Percentiles rank a stretch among this genome's conserved stretches.
These are phyloP conservation scores for Myrmecophaga tridactyla DNA, from an alignment of 2,113 vertebrate genomes.

Conservation along the genomic window DNA sequence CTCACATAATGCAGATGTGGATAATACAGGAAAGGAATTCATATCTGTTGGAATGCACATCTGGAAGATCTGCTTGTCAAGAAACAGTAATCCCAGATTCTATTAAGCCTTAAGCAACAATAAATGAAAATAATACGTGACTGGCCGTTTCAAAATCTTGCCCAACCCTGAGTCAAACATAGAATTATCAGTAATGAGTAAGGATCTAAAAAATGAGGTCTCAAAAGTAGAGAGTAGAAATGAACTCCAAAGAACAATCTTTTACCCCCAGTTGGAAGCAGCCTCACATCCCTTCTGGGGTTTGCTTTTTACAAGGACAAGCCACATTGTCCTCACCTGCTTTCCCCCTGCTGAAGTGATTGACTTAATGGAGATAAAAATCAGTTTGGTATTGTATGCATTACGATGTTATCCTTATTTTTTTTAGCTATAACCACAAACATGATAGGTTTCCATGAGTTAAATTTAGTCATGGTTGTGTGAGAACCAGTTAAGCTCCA, in stretches of 20 bases:
- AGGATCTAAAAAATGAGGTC: slow-evolving; percentile 19
- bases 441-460: background rate
- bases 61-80: background rate
- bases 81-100: background rate
- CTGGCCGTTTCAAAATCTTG: slow-evolving; percentile 5
- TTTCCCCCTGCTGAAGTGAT: background rate
- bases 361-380: background rate
- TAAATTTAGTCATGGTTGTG: background rate
- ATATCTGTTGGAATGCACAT: background rate
- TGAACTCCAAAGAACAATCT: background rate
- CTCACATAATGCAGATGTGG: background rate
- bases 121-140: background rate
- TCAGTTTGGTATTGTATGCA: background rate
- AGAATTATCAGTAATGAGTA: background rate
- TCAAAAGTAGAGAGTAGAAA: background rate
- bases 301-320: background rate
- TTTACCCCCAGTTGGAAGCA: background rate
- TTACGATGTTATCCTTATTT: background rate
- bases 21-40: background rate
- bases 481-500: background rate
- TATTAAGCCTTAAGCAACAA: background rate
- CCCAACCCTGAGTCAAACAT: background rate
- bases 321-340: background rate
- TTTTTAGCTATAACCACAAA: background rate
- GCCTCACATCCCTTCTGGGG: background rate